These are phyloP conservation scores for Myotis brandtii DNA, from an alignment of 2,113 vertebrate genomes.

Conservation along the genomic window DNA sequence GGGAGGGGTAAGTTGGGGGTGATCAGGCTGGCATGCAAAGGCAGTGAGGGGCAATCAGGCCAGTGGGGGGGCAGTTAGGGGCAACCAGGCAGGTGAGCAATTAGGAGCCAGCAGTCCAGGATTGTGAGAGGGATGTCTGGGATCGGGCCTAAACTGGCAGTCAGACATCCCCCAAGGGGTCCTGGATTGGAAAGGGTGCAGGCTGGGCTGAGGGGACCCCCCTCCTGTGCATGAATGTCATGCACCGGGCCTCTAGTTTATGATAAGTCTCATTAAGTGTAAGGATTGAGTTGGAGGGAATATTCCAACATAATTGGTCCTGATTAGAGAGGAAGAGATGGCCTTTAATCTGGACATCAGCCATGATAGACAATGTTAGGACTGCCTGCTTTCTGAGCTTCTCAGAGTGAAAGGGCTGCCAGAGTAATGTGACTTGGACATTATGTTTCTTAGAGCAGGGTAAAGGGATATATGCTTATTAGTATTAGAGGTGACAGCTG, in stretches of 20 bases:
- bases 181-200: too few species aligned
- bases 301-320: background rate
- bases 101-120: too few species aligned
- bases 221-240: too few species aligned
- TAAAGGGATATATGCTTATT: background rate
- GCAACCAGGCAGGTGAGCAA: too few species aligned
- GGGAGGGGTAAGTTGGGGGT: too few species aligned
- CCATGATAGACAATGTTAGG: background rate
- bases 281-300: background rate
- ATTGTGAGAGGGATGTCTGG: too few species aligned
- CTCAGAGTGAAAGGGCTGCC: background rate
- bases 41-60: too few species aligned
- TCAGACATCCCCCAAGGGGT: too few species aligned
- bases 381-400: constrained; percentile 22
- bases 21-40: too few species aligned
- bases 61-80: too few species aligned
- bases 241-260: background rate
- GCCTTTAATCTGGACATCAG: constrained; percentile 4
- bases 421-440: background rate
- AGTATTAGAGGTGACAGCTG: background rate
- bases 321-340: background rate
- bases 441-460: background rate
- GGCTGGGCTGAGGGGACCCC: too few species aligned
- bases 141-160: too few species aligned
- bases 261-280: background rate